A percentile compares a stretch with the other conserved stretches of the same genome.
Evolutionary conservation across 2,888 invertebrate genomes (phyloP).

Genomic region (Leptogaster cylindrica): DNA sequence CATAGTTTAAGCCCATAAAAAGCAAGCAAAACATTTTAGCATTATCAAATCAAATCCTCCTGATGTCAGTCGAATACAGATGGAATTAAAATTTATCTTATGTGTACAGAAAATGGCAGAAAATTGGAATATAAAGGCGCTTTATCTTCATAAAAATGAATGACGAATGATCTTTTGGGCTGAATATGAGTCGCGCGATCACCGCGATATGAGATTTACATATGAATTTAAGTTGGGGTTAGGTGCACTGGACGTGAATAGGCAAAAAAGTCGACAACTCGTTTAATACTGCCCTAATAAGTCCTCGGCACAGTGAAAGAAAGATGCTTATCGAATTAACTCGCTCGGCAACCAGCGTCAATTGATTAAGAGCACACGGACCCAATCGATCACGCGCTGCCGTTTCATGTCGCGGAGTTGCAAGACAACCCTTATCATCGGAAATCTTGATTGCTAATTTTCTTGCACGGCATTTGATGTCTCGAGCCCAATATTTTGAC

Average conservation of each 20-base stretch:
- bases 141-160: slow-evolving; percentile 15
- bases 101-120: slow-evolving; percentile 9
- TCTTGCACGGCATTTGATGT: slow-evolving; percentile 30
- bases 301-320: slow-evolving; percentile 24
- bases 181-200: slow-evolving; percentile 11
- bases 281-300: slow-evolving; percentile 35
- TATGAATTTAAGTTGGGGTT: slow-evolving; percentile 9
- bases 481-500: slow-evolving; percentile 35
- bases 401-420: slow-evolving; percentile 16
- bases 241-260: slow-evolving; percentile 11
- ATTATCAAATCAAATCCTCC: slow-evolving; percentile 10
- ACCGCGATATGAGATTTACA: slow-evolving; percentile 20
- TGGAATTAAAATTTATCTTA: slow-evolving; percentile 3
- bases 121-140: slow-evolving; percentile 31
- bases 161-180: slow-evolving; percentile 19
- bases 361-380: slow-evolving; percentile 31
- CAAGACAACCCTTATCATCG: slow-evolving; percentile 36
- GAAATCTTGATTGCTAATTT: slow-evolving; percentile 38
- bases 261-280: slow-evolving; percentile 26
- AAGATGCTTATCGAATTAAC: slow-evolving; percentile 31
- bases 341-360: slow-evolving; percentile 32
- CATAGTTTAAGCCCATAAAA: slow-evolving; percentile 11
- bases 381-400: slow-evolving; percentile 33
- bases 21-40: neutral
- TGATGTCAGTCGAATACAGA: slow-evolving; percentile 2